These are phyloP conservation scores for Oxyteleia sp. DNA, from an alignment of 2,888 invertebrate genomes.

Conservation along the genomic window DNA sequence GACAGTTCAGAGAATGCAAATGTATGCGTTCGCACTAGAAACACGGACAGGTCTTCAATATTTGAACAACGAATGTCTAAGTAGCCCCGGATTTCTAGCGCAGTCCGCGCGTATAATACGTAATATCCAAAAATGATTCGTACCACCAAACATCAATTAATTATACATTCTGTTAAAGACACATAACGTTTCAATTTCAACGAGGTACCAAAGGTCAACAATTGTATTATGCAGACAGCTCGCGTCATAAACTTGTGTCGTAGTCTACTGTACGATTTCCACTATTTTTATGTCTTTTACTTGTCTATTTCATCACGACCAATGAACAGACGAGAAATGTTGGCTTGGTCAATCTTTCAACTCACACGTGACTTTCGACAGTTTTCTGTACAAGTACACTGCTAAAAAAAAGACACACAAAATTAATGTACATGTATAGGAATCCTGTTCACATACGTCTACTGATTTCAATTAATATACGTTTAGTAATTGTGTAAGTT, in stretches of 20 bases:
- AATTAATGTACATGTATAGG: no score
- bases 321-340: no score
- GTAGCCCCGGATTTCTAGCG: slow-evolving; percentile 75
- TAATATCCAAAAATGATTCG: slow-evolving; percentile 51
- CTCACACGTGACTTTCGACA: no score
- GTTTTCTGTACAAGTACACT: no score
- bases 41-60: slow-evolving; percentile 76
- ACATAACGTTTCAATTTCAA: slow-evolving; percentile 7
- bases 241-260: not conserved
- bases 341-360: no score
- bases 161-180: slow-evolving; percentile 24
- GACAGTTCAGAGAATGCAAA: slow-evolving; percentile 72
- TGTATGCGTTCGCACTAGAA: slow-evolving; percentile 71
- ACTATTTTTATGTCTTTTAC: not conserved
- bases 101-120: slow-evolving; percentile 45
- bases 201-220: slow-evolving; percentile 1
- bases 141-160: slow-evolving; percentile 35
- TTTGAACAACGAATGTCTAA: slow-evolving; percentile 82
- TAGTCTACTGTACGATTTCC: not conserved
- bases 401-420: no score
- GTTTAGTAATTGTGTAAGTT: no score
- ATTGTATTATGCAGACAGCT: slow-evolving; percentile 18
- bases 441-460: no score
- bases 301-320: no score
- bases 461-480: no score